Percentiles rank a stretch among this genome's conserved stretches.
phyloP scores from a whole-genome alignment of 1,140 invertebrate species.

The Harpegnathos saltator region DNA sequence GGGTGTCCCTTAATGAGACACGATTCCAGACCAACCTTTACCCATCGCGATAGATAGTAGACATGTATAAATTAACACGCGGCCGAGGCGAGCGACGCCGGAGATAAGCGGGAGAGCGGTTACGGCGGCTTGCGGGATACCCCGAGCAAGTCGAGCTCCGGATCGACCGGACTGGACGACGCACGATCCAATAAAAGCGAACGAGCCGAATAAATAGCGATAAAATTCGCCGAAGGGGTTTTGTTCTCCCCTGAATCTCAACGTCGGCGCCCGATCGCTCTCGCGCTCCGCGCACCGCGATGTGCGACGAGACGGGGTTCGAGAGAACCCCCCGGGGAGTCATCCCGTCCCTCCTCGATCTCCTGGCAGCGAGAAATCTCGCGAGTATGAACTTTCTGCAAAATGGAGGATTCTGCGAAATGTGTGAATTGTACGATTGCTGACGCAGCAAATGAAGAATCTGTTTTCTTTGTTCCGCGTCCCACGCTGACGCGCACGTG shows the following conservation, averaged over 20 bases:
- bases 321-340: too few relatives aligned
- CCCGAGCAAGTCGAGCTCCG: constrained; percentile 43
- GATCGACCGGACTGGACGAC: constrained; percentile 1
- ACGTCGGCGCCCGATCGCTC: background rate
- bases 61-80: constrained; percentile 67
- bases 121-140: constrained; percentile 49
- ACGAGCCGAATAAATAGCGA: constrained; percentile 71
- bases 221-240: constrained; percentile 59
- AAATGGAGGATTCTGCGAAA: too few relatives aligned
- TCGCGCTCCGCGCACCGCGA: background rate
- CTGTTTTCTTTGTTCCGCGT: too few relatives aligned
- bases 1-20: constrained; percentile 62
- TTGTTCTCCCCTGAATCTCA: constrained; percentile 22
- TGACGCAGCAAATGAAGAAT: too few relatives aligned
- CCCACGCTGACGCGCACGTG: too few relatives aligned
- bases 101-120: constrained; percentile 60
- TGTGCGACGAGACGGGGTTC: too few relatives aligned
- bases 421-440: too few relatives aligned
- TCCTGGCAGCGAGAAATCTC: too few relatives aligned
- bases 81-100: background rate
- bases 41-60: constrained; percentile 69
- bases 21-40: constrained; percentile 48
- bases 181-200: constrained; percentile 67
- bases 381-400: too few relatives aligned
- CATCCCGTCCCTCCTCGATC: background rate